These are phyloP conservation scores for Tenebrosternarchus preto DNA, from an alignment of 2,113 vertebrate species.

Conservation along the genomic window DNA sequence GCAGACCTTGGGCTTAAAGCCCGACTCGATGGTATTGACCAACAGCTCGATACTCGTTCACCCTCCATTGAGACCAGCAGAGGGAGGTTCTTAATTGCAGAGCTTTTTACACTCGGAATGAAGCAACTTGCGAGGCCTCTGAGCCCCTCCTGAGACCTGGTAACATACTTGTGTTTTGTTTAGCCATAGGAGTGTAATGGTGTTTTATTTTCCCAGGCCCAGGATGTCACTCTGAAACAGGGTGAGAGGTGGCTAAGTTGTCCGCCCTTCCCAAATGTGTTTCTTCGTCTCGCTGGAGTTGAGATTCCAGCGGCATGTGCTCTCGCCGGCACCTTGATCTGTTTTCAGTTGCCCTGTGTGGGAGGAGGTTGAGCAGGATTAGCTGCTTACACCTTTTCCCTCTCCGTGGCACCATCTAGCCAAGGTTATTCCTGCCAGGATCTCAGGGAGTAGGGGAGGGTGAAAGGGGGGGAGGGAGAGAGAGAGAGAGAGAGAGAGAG, in stretches of 20 bases:
- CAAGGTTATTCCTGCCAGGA: conserved; percentile 62
- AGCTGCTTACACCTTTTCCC: conserved; percentile 54
- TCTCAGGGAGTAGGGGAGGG: conserved; percentile 27
- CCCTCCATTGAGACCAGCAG: not conserved
- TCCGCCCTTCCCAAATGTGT: no score
- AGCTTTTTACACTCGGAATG: not conserved
- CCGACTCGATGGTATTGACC: conserved; percentile 1
- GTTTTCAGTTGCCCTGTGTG: conserved; percentile 19
- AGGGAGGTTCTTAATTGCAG: not conserved
- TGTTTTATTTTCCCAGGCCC: not conserved
- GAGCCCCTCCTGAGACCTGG: not conserved
- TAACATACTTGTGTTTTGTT: no score
- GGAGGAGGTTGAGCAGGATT: conserved; percentile 33
- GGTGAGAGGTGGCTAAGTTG: not conserved
- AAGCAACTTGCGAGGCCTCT: not conserved
- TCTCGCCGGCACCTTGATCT: conserved; percentile 13
- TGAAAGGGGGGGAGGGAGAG: not conserved
- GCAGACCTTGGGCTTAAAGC: not conserved
- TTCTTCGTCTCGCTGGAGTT: conserved; percentile 25
- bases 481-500: not conserved
- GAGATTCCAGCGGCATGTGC: conserved; percentile 35
- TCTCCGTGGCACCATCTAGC: conserved; percentile 56
- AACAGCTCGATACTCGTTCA: not conserved
- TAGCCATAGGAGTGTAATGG: not conserved
- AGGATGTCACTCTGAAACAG: not conserved